Base-by-base conservation (phyloP, 2,888 invertebrate species). In the Drosophila differens region DNA sequence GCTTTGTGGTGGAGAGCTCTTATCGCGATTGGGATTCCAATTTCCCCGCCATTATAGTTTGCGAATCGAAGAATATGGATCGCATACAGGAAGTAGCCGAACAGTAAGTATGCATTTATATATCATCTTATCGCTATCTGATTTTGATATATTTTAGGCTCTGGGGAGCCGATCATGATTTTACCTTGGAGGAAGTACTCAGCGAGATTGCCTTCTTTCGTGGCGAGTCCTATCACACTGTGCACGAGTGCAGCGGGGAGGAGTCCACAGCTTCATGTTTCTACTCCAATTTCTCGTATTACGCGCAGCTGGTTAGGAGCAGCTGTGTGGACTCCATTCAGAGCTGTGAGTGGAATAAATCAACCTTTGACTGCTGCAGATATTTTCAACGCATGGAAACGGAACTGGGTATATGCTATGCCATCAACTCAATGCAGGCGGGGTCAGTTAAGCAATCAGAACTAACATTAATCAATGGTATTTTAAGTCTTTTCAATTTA, bases 1-100 rank as follows among this genome's bases (percentile, higher is more conserved):
- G 96, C 91, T 97, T 97, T 89, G 97, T 96, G 0, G 95, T 96
- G 10, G 97, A 97, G 81, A 96, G 96, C 0, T 95, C 95, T 0
- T 97, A 96, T 92, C 94, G 95, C 0, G 95, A 96, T 69, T 97
- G 97, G 96, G 94, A 96, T 79, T 96, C 96, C 0, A 94, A 95
- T 66, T 96, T 97, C 92, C 97, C 97, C 0, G 94, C 96, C 0
- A 94, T 97, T n/a, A 95, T 95, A 0, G 93, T 97, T 22, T 97
- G 97, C 90, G 96, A 96, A 91, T 93, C 93, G 0, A 94, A 95
- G 77, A 96, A 96, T 82, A 94, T 95, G 85, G 94, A 94, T 47
- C 94, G 94, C 65, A 94, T 96, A 67, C 96, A 95, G 71, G 94
- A 95, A 76, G 94, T 95, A 44, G 95, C 96, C 12, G 95, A 96